A percentile compares a stretch with the other conserved stretches of the same genome.
Evolutionary conservation across 2,797 vertebrate genomes (phyloP).

Genomic region (Phataginus tricuspis): DNA sequence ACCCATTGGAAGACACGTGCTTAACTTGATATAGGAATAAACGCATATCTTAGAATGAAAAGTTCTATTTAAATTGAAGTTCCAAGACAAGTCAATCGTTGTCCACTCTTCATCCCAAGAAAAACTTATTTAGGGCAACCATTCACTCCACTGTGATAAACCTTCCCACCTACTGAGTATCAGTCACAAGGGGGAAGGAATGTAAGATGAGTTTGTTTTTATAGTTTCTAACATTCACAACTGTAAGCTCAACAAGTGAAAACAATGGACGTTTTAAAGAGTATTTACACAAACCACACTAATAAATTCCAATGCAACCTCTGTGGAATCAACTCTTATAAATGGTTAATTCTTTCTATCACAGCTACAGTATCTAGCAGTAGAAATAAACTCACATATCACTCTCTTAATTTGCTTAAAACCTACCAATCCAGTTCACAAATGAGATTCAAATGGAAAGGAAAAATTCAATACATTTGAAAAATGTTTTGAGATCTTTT

Average conservation of each 20-base stretch:
- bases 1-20: no score
- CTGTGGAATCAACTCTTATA: not conserved
- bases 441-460: slow-evolving; percentile 24
- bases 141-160: not conserved
- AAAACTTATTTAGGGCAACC: slow-evolving; percentile 35
- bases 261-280: slow-evolving; percentile 26
- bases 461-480: not conserved
- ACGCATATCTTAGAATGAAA: not conserved
- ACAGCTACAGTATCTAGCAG: not conserved
- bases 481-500: not conserved
- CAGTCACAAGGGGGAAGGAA: slow-evolving; percentile 1
- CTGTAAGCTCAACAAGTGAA: not conserved
- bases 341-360: not conserved
- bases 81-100: not conserved
- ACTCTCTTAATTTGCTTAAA: not conserved
- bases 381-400: slow-evolving; percentile 37
- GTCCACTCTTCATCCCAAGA: slow-evolving; percentile 21
- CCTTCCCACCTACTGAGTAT: not conserved
- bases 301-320: not conserved
- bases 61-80: not conserved
- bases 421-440: not conserved
- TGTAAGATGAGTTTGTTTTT: slow-evolving; percentile 33
- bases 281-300: not conserved
- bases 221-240: slow-evolving; percentile 40
- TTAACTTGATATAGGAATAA: not conserved